phyloP scores from a whole-genome alignment of 2,797 vertebrate genomes.

The Otus scops region DNA sequence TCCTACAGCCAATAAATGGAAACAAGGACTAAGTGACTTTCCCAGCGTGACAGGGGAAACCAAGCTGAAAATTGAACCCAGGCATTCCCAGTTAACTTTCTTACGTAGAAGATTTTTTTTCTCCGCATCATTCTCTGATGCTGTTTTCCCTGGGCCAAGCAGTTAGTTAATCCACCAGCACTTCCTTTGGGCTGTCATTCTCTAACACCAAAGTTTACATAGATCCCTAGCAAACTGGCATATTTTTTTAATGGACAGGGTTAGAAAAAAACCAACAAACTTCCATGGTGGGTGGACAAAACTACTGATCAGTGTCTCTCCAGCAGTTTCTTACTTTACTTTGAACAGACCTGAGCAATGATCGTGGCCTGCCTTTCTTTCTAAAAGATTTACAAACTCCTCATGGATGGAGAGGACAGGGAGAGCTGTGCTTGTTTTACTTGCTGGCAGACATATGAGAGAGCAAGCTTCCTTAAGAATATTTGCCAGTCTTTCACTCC shows the following conservation, averaged over 20 bases:
- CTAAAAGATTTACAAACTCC: neutral
- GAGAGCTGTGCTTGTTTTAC: neutral
- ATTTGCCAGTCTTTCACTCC: neutral
- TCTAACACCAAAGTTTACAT: neutral
- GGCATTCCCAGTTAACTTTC: neutral
- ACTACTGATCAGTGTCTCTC: neutral
- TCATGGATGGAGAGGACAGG: neutral
- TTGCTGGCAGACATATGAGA: neutral
- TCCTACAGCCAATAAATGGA: neutral
- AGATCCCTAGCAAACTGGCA: neutral
- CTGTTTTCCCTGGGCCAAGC: neutral
- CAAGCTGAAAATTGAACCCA: neutral
- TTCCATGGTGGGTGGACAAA: neutral
- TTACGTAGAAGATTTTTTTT: neutral
- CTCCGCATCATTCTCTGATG: neutral
- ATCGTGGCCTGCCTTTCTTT: neutral
- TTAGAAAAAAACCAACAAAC: neutral
- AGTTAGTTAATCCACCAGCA: neutral
- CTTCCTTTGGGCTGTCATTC: neutral
- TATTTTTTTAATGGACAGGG: neutral
- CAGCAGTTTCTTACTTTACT: neutral
- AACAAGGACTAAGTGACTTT: neutral
- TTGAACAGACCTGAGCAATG: neutral
- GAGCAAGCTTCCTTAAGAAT: neutral
- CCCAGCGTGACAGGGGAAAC: neutral